Base-by-base conservation (phyloP, 2,888 invertebrate species). In the Drosophila borborema region DNA sequence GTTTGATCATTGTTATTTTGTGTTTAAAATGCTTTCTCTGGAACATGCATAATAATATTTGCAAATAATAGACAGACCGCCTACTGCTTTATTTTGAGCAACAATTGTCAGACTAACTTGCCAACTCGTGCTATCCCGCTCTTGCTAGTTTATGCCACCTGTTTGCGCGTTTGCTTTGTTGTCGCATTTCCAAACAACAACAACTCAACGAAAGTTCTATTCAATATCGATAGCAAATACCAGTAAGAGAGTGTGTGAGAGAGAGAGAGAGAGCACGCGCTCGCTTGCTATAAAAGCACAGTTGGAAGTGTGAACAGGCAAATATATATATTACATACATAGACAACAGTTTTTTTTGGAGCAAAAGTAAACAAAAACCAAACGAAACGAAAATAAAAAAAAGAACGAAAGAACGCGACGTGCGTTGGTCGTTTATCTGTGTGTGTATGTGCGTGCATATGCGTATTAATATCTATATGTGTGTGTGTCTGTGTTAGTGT, bases 311-410 rank as follows among this genome's bases (percentile, higher is more conserved):
- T 82, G 81, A 82, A 86, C 74, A 75, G 46, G 53, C 53, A 28
- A 28, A 41, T 53, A 58, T 18, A 62, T 43, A 64, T 58, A 72
- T 54, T 45, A 68, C 55, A 67, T 61, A 66, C 23, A 51, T 48
- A 12, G 54, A 28, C 23, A 72, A 71, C 20, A 43, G 64, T 63
- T 55, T 63, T 55, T 62, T 64, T 60, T 59, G 55, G 58, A 85
- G 65, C 74, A 74, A 89, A 88, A 73, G 89, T 84, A 89, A 84
- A 84, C 84, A 84, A 81, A 79, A 81, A 81, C 61, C 46, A 49
- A 74, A 77, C 62, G 45, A 73, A 75, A 71, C 53, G 36, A 28
- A 28, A 23, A 28, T 55, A 67, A 46, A 28, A 59, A 67, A 46
- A 45, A 51, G 54, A 81, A 60, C 66, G 66, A 81, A 68, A 49